These are phyloP conservation scores for Drosophila gaucha DNA, from an alignment of 2,888 invertebrate species.

Conservation along the genomic window DNA sequence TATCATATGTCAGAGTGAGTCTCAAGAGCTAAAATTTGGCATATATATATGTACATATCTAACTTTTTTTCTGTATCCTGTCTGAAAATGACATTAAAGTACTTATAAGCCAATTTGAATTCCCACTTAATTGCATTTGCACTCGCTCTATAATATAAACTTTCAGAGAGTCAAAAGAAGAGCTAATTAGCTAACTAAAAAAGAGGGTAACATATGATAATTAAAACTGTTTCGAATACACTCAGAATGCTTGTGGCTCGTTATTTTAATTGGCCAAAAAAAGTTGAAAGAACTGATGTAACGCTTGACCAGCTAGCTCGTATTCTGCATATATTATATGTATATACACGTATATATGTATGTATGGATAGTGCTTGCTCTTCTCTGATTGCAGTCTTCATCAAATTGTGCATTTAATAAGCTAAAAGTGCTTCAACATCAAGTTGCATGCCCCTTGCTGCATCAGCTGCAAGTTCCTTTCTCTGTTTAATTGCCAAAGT, in stretches of 20 bases:
- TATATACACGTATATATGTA: background rate
- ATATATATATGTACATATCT: background rate
- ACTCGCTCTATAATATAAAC: background rate
- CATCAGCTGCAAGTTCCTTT: conserved; percentile 20
- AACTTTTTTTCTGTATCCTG: too few relatives aligned
- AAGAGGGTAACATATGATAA: conserved; percentile 40
- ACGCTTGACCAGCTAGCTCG: conserved; percentile 9
- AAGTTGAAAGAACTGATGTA: background rate
- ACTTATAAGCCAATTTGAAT: background rate
- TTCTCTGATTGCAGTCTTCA: conserved; percentile 30
- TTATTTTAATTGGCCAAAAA: conserved; percentile 12
- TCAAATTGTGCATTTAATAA: conserved; percentile 61
- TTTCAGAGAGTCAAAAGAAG: conserved; percentile 1
- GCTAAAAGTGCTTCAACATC: conserved; percentile 56
- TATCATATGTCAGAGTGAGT: conserved; percentile 7
- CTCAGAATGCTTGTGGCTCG: conserved; percentile 16
- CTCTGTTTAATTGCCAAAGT: conserved; percentile 63
- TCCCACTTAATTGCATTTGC: conserved; percentile 8
- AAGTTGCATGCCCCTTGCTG: conserved; percentile 28
- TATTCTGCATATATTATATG: background rate
- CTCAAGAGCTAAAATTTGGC: background rate
- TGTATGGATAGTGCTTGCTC: background rate
- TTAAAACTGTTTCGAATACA: conserved; percentile 28
- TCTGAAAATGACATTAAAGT: background rate
- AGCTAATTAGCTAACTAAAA: conserved; percentile 12